Evolutionary conservation across 1,140 invertebrate genomes (phyloP), one percentile per base, ranked within the genome.

Genomic region (Megalopta genalis): DNA sequence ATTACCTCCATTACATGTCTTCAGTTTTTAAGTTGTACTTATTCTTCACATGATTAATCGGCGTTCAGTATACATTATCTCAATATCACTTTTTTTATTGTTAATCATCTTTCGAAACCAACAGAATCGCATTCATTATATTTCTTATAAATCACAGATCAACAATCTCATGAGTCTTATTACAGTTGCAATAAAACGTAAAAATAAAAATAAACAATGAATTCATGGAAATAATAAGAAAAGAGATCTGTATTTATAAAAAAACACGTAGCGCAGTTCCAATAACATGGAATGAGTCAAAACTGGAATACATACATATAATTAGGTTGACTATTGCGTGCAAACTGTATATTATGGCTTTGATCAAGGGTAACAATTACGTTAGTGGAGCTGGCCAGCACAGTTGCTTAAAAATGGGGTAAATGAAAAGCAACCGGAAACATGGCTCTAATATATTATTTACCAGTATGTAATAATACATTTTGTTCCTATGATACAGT

Each of bases 381-480:
- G 64, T 12, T 18, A 32, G 52, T 18, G 54, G 59, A 79, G 52
- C 21, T 59, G 60, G 37, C 54, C 69, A 37, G 25, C 18, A 54
- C 64, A 62, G 77, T 75, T 54, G 60, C 46, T 82, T 46, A 60
- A 77, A 71, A 77, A 60, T 63, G 63, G 68, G 67, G 73, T 60
- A 79, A 84, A 82, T 82, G 68, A 70, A 82, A 79, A 49, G 74
- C 62, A 78, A 76, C 80, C 69, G 46, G 65, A 7, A 78, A 69
- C 25, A 18, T 6, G 46, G 16, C 54, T 14, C 37, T 72, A 74
- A 80, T 68, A 73, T 76, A 65, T 73, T 54, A 81, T 77, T 75
- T 21, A 52, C 49, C 14, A 21, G 14, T 14, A 52, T 79, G 83
- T 72, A 63, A 70, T 23, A 42, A 39, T 16, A 46, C 6, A 62